A percentile compares a stretch with the other conserved stretches of the same genome.
Conservation (phyloP, 1,140 invertebrate genomes). For the Meloidogyne floridensis region DNA sequence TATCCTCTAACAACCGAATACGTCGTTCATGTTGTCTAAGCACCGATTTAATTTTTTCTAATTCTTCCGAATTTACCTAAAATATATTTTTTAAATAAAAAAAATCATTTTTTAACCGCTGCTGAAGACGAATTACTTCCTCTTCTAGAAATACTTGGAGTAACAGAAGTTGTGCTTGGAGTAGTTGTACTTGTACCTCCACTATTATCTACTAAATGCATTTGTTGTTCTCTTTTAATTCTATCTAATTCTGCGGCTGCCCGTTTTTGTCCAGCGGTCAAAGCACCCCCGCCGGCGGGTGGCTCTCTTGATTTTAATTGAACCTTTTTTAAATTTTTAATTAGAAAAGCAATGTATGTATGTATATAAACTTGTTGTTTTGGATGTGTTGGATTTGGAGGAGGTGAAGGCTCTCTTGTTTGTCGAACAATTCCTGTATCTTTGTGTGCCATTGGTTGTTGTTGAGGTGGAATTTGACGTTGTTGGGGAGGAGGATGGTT, state of each 20-base stretch:
- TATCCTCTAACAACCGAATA: conserved; percentile 75
- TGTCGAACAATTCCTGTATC: conserved; percentile 65
- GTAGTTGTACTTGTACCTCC: conserved; percentile 12
- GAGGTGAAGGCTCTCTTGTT: conserved; percentile 43
- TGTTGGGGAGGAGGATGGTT: conserved; percentile 26
- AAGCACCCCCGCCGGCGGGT: conserved; percentile 25
- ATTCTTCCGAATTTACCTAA: conserved; percentile 72
- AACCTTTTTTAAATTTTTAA: conserved; percentile 18
- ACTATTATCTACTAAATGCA: conserved; percentile 36
- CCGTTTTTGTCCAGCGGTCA: conserved; percentile 58
- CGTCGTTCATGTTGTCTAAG: conserved; percentile 91
- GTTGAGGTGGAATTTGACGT: conserved; percentile 31
- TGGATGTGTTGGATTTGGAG: conserved; percentile 61
- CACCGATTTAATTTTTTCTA: conserved; percentile 82
- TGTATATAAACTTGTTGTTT: conserved; percentile 44
- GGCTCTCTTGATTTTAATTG: conserved; percentile 33
- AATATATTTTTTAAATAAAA: neutral
- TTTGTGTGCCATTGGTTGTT: conserved; percentile 39
- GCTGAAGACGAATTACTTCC: conserved; percentile 19
- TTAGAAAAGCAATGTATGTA: neutral
- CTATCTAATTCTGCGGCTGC: conserved; percentile 62
- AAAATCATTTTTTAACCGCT: neutral
- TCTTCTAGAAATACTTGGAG: conserved; percentile 23
- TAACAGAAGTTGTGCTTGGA: neutral
- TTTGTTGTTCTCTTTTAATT: conserved; percentile 57